Evolutionary conservation across 1,140 invertebrate genomes (phyloP).

Genomic region (Tetramorium alpestre): DNA sequence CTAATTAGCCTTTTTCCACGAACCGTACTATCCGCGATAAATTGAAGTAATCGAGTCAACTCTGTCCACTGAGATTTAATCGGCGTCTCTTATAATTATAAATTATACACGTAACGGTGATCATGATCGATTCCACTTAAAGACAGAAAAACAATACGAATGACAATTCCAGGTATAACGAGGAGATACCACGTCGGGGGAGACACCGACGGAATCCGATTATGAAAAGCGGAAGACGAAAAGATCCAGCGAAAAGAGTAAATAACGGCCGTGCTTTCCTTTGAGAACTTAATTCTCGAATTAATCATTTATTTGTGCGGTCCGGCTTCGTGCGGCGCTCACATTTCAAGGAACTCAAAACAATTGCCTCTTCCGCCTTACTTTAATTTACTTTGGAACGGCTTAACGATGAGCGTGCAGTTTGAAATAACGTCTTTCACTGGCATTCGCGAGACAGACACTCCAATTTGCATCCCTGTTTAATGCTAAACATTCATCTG

Average conservation of each 20-base stretch:
- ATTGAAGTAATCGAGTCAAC: slow-evolving; percentile 41
- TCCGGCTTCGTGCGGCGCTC: background rate
- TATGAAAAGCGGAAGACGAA: slow-evolving; percentile 37
- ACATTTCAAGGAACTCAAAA: background rate
- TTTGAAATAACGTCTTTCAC: slow-evolving; percentile 27
- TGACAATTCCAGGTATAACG: slow-evolving; percentile 2
- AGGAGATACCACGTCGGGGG: slow-evolving; percentile 25
- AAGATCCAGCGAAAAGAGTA: slow-evolving; percentile 22
- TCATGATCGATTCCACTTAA: background rate
- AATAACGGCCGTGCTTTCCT: slow-evolving; percentile 25
- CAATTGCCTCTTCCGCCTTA: slow-evolving; percentile 2
- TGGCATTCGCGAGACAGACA: background rate
- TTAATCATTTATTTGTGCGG: slow-evolving; percentile 41
- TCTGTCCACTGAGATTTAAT: slow-evolving; percentile 2
- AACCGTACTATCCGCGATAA: background rate
- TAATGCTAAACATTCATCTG: slow-evolving; percentile 15
- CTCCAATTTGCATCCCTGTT: slow-evolving; percentile 33
- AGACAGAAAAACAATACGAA: slow-evolving; percentile 24
- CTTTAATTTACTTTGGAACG: slow-evolving; percentile 24
- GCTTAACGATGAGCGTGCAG: slow-evolving; percentile 10
- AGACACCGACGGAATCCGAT: slow-evolving; percentile 52
- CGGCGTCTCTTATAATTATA: background rate
- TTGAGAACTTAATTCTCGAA: slow-evolving; percentile 46
- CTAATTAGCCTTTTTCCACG: background rate
- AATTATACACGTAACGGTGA: slow-evolving; percentile 11